These are phyloP conservation scores for Brachionus rotundiformis DNA, from an alignment of 1,140 invertebrate genomes.

Conservation along the genomic window DNA sequence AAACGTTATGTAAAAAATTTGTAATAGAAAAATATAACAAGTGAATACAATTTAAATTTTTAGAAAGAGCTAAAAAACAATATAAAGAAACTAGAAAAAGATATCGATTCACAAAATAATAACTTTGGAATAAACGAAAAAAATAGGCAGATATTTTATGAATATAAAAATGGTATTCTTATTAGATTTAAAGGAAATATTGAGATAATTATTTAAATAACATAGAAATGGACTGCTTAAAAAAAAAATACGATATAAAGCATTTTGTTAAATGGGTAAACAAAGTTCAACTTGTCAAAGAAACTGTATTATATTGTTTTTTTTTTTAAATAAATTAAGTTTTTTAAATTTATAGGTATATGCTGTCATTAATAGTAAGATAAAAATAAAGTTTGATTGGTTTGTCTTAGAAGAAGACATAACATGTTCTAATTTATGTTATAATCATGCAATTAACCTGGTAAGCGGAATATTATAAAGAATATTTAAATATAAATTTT, in stretches of 20 bases:
- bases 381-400: slow-evolving; percentile 58
- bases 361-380: slow-evolving; percentile 57
- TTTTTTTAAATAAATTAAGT: too few relatives aligned
- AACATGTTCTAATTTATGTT: slow-evolving; percentile 60
- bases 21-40: neutral
- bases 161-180: neutral
- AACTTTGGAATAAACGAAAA: too few relatives aligned
- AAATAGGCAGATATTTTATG: neutral
- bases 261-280: slow-evolving; percentile 60
- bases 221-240: slow-evolving; percentile 57
- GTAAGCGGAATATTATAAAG: slow-evolving; percentile 53
- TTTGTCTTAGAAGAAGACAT: slow-evolving; percentile 59
- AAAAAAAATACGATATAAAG: slow-evolving; percentile 59
- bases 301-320: slow-evolving; percentile 56
- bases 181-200: neutral
- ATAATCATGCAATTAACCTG: slow-evolving; percentile 60
- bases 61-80: slow-evolving; percentile 53
- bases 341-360: slow-evolving; percentile 55
- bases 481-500: neutral
- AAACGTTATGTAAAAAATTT: slow-evolving; percentile 57
- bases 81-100: slow-evolving; percentile 56
- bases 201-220: neutral
- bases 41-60: neutral
- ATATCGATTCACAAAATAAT: slow-evolving; percentile 56
- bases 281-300: slow-evolving; percentile 58